Base-by-base conservation (phyloP, 1,140 invertebrate species). In the Drosophila setifemur region DNA sequence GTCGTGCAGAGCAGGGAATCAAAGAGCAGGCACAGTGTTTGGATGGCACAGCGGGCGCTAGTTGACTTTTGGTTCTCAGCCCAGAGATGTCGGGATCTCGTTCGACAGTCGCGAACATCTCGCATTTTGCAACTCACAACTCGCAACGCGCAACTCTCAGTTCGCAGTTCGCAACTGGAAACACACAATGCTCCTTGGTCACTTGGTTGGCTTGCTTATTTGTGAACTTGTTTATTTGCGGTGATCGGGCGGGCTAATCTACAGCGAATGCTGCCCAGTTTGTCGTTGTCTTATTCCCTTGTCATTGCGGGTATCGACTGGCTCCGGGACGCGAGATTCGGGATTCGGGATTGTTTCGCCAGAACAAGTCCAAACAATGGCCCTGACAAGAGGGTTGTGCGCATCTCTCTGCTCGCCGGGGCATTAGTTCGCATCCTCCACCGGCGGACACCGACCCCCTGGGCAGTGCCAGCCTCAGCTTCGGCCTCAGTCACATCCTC, bases 171-270 rank as follows among this genome's bases (percentile, higher is more conserved):
- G 50, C 40, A 35, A 19, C 16, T n/a, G 50, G 33, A 11, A 28
- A 67, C 57, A 68, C 63, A 55, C 66, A 68, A 54, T 45, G 49
- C 63, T 69, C 49, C 44, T 33, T 55, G 52, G 42, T 58, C 54
- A 7, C 31, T 11, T 12, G 11, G 11, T 58, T 33, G 33, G 11
- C 26, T 49, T 71, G 47, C 69, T 72, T 72, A 70, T 72, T 72
- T 72, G 67, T 70, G 67, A 72, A 72, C 54, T 72, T 72, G 69
- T 72, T 72, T 72, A 61, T 63, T 72, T 61, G 44, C 47, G 40
- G 47, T 9, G 69, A 72, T 72, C 69, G 48, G 69, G 47, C 69
- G 47, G 55, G 67, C 54, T 61, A 58, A 72, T 71, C 67, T 71
- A 70, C 47, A 72, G 55, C 47, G 69, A 61, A 71, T 72, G 45